Evolutionary conservation across 2,888 invertebrate species (phyloP), one percentile per base, ranked within the genome.

Genomic region (Lasioglossum zephyrum): DNA sequence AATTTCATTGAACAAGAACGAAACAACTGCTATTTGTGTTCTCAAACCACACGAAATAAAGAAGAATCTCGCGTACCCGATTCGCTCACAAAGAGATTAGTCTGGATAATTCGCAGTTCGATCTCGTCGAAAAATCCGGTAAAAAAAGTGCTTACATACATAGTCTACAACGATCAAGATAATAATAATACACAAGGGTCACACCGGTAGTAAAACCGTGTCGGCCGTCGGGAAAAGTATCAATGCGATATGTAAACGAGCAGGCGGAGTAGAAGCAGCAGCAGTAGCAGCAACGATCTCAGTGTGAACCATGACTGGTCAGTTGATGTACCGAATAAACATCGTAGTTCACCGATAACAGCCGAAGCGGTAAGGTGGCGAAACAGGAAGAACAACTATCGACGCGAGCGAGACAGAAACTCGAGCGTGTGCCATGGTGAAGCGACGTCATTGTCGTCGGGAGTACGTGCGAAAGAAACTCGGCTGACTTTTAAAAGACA

Each of bases 371-470:
- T 91, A 92, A 93, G 92, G 92, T 92, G 91, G 89, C 91, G 91
- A 92, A 92, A 90, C 89, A 92, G 90, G 91, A 92, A 90, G 88
- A 86, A 81, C 77, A 86, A 81, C 77, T 84, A 85, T 89, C 84
- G 78, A 87, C 82, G 81, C 84, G 73, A 86, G 85, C 78, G 88
- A 90, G 89, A 90, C 82, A 78, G 87, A 85, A 87, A 80, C 83
- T 70, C 83, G 85, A 82, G 84, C 80, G 87, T 87, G 95, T 95
- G 95, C 70, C 95, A 81, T 96, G 96, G 96, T 95, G 95, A 96
- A 88, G 90, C 91, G 90, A 92, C 92, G 92, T 92, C 91, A 93
- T 92, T 92, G 92, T 92, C 92, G 92, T 91, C 89, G 91, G 89
- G 66, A 76, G 72, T 92, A 92, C 92, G 91, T 91, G 91, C 88